Percentiles rank a stretch among this genome's conserved stretches.
phyloP scores from a whole-genome alignment of 2,113 vertebrate genomes.

The Microtus ochrogaster region DNA sequence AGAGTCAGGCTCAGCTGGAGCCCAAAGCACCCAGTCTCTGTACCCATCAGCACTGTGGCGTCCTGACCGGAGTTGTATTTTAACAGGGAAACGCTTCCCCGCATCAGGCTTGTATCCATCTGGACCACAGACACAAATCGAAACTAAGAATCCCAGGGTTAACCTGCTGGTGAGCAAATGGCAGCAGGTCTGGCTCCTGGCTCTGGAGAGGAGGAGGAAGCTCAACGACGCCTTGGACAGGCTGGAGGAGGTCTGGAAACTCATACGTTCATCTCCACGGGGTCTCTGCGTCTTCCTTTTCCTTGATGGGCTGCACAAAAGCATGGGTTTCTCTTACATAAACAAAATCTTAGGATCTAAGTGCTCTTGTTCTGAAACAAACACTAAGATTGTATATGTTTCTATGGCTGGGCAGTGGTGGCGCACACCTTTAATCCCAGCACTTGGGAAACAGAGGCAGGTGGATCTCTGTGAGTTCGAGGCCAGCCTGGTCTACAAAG shows the following conservation, averaged over 20 bases:
- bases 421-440: no score
- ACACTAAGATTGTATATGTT: background rate
- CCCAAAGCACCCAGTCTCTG: background rate
- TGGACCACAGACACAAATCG: conserved; percentile 92
- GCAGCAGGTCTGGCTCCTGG: conserved; percentile 99
- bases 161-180: conserved; percentile 98
- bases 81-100: conserved; percentile 95
- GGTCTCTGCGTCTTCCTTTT: background rate
- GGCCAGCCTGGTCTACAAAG: no score
- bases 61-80: conserved; percentile 69
- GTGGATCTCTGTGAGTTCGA: no score
- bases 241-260: conserved; percentile 93
- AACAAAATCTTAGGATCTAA: background rate
- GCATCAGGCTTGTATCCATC: conserved; percentile 93
- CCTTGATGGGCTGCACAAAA: background rate
- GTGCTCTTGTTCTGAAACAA: conserved; percentile 27
- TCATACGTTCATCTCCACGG: accelerated
- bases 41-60: background rate
- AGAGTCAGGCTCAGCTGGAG: background rate
- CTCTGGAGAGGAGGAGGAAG: conserved; percentile 95
- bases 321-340: background rate
- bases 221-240: conserved; percentile 97
- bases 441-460: no score
- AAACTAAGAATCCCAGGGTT: conserved; percentile 96
- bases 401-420: background rate